Evolutionary conservation across 2,797 vertebrate genomes (phyloP).

Genomic region (Pseudochirops cupreus): DNA sequence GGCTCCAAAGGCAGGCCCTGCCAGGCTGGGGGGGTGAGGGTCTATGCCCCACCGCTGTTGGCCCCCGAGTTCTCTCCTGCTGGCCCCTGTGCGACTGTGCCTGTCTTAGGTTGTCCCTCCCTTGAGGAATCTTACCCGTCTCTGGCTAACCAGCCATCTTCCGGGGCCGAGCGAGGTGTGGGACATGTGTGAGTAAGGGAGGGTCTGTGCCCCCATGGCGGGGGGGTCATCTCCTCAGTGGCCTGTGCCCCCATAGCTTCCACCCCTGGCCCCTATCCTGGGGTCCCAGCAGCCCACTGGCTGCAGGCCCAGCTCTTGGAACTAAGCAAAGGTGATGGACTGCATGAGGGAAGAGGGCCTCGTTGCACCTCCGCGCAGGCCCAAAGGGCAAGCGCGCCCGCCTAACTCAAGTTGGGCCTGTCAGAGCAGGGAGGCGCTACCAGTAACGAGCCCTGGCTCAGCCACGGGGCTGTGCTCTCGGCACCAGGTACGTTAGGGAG

Average conservation of each 20-base stretch:
- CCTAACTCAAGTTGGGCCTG: background rate
- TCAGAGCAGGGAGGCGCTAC: background rate
- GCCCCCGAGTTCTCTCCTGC: slow-evolving; percentile 76
- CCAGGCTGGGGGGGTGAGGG: slow-evolving; percentile 66
- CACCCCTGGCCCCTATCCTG: slow-evolving; percentile 73
- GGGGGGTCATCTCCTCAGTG: slow-evolving; percentile 65
- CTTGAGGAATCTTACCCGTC: slow-evolving; percentile 98
- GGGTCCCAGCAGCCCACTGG: slow-evolving; percentile 62
- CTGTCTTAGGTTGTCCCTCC: slow-evolving; percentile 99
- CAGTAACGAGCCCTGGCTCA: slow-evolving; percentile 10
- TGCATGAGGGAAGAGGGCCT: background rate
- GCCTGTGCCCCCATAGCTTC: slow-evolving; percentile 76
- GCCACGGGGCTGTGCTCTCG: slow-evolving; percentile 25
- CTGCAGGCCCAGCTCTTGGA: slow-evolving; percentile 65
- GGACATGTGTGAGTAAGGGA: slow-evolving; percentile 56
- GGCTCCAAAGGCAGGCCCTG: slow-evolving; percentile 64
- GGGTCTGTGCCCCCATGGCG: slow-evolving; percentile 51
- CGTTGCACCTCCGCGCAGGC: background rate
- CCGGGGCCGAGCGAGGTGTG: slow-evolving; percentile 78
- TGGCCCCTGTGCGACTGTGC: slow-evolving; percentile 94
- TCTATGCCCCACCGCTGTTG: slow-evolving; percentile 79
- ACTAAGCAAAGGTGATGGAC: slow-evolving; percentile 54
- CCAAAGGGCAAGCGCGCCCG: slow-evolving; percentile 51
- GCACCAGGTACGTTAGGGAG: slow-evolving; percentile 21
- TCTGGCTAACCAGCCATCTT: slow-evolving; percentile 97